Percentiles rank a stretch among this genome's conserved stretches.
Evolutionary conservation across 1,140 invertebrate species (phyloP).

Genomic region (Caenorhabditis latens): DNA sequence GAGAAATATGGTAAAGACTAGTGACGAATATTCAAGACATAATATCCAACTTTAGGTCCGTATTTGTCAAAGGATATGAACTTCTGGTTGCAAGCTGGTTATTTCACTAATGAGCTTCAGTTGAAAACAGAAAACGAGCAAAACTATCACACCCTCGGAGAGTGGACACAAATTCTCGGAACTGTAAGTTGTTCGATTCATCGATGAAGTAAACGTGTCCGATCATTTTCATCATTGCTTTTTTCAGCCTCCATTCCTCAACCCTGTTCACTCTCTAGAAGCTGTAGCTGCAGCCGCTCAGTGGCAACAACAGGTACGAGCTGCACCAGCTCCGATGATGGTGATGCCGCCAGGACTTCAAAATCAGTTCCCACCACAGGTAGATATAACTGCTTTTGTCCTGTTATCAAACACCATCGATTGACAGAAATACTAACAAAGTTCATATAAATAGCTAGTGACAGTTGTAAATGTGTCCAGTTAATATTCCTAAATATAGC

Average conservation of each 20-base stretch:
- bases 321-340: conserved; percentile 2
- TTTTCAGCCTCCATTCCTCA: conserved; percentile 23
- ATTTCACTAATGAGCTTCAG: not conserved
- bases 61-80: conserved; percentile 41
- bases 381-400: not conserved
- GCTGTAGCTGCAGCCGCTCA: not conserved
- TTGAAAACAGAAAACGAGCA: conserved; percentile 42
- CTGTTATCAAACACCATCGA: too few relatives aligned
- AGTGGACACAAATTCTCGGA: conserved; percentile 14
- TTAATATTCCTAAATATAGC: not conserved
- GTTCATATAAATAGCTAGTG: too few relatives aligned
- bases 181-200: not conserved
- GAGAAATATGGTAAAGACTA: not conserved
- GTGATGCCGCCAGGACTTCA: conserved; percentile 23
- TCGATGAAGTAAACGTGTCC: too few relatives aligned
- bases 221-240: too few relatives aligned
- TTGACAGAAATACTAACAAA: too few relatives aligned
- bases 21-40: not conserved
- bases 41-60: not conserved
- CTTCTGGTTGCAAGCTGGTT: conserved; percentile 31
- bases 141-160: conserved; percentile 16
- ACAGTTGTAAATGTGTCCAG: not conserved
- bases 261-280: not conserved
- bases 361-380: not conserved
- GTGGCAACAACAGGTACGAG: not conserved